Evolutionary conservation across 2,888 invertebrate species (phyloP), one percentile per base, ranked within the genome.

Genomic region (Phyllotreta cruciferae): DNA sequence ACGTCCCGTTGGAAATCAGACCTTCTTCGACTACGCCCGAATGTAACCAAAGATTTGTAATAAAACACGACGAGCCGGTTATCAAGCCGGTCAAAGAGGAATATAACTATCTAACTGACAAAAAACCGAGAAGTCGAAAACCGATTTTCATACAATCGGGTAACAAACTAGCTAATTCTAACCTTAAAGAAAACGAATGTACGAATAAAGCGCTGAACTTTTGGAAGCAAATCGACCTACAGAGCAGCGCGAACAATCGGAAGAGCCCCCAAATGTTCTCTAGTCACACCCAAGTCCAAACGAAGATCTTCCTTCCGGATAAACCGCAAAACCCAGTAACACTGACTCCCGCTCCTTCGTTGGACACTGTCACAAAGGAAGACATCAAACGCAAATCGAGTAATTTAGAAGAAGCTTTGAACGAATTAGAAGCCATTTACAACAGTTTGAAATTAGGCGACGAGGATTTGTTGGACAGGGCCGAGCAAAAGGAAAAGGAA

Each of bases 361-460:
- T 66, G 38, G 66, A 69, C 24, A 49, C 54, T 3, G 13, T 37
- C 11, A 64, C 49, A 38, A 45, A 57, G 52, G 73, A 74, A 64
- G 73, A 78, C 77, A 42, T 66, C 4, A 74, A 84, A 72, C 82
- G 87, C 71, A 91, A 90, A 79, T 91, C 91, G 1, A 88, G 89
- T 10, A 93, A 93, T 79, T 83, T 94, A 41, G 94, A 94, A 77
- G 94, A 95, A 76, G 95, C 95, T 56, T 85, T 96, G 24, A 90
- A 90, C 73, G 96, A 96, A 80, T 80, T 96, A 60, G 95, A 96
- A 83, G 91, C 91, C n/a, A 94, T 96, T 76, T 93, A 93, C 77
- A 92, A 93, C 73, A 94, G 93, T 73, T 84, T 96, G 61, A 89
- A 90, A n/a, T 83, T 94, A 55, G 91, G 90, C 0, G 94, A 94